These are phyloP conservation scores for Bathynomus jamesi DNA, from an alignment of 1,140 invertebrate species.

Conservation along the genomic window DNA sequence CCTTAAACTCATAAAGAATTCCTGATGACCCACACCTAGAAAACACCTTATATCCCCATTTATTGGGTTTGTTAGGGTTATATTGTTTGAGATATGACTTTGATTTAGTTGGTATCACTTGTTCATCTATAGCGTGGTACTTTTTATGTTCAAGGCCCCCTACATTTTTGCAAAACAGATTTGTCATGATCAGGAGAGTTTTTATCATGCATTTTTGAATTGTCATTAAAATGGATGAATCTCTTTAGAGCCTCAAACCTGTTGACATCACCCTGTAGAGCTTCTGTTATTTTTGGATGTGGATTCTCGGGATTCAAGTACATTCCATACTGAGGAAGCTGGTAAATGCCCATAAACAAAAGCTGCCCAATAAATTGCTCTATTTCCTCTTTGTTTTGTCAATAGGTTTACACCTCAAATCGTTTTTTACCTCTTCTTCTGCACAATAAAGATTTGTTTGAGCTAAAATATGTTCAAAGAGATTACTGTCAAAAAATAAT, in stretches of 20 bases:
- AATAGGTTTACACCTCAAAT: not conserved
- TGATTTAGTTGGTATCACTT: not conserved
- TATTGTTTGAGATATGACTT: not conserved
- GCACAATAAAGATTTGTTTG: too few species aligned
- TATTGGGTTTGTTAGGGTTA: not conserved
- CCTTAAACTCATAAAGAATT: not conserved
- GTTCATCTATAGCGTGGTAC: not conserved
- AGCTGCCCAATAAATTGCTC: not conserved
- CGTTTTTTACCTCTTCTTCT: not conserved
- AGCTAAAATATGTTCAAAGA: too few species aligned
- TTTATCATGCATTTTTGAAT: not conserved
- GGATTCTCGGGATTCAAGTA: not conserved
- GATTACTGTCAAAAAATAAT: too few species aligned
- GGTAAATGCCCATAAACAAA: not conserved
- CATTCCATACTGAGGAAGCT: not conserved
- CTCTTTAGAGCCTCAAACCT: not conserved
- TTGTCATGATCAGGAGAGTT: not conserved
- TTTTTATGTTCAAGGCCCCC: not conserved
- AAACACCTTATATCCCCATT: not conserved
- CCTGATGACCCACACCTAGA: not conserved
- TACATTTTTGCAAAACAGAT: not conserved
- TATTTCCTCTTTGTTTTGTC: not conserved
- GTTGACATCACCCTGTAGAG: not conserved
- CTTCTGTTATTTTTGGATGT: not conserved
- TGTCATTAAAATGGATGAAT: not conserved